phyloP scores from a whole-genome alignment of 2,888 invertebrate genomes.

The Drosophila meridiana region DNA sequence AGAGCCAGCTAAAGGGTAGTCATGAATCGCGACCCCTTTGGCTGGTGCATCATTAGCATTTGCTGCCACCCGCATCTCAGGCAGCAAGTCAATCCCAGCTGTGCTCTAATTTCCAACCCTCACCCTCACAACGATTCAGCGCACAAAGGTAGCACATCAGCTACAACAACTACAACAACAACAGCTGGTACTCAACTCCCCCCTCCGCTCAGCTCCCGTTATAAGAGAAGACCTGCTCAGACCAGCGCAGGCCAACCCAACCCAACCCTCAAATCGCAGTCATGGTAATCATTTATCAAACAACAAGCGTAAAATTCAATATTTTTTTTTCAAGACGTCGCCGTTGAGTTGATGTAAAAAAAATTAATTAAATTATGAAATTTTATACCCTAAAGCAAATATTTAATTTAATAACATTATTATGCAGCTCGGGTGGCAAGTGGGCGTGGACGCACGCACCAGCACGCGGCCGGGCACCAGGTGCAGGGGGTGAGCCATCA shows the following conservation, averaged over 20 bases:
- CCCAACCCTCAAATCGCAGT: slow-evolving; percentile 56
- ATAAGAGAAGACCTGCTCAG: background rate
- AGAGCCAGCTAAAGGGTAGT: background rate
- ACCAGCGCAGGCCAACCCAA: background rate
- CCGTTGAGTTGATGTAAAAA: slow-evolving; percentile 56
- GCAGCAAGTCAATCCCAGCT: slow-evolving; percentile 53
- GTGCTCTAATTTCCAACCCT: slow-evolving; percentile 38
- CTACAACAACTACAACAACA: slow-evolving; percentile 2
- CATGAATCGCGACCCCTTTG: background rate
- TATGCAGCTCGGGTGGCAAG: slow-evolving; percentile 63
- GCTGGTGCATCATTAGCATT: slow-evolving; percentile 49
- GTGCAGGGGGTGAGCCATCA: background rate
- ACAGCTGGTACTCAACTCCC: slow-evolving; percentile 4
- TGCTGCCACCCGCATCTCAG: slow-evolving; percentile 15
- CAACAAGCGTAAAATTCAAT: slow-evolving; percentile 73
- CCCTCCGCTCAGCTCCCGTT: background rate
- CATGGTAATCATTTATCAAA: slow-evolving; percentile 77
- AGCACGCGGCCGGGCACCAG: slow-evolving; percentile 45
- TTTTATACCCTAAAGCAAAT: slow-evolving; percentile 78
- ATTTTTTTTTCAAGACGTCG: slow-evolving; percentile 59
- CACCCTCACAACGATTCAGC: background rate
- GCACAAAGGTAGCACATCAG: slow-evolving; percentile 21
- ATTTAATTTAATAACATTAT: slow-evolving; percentile 81
- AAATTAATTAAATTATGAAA: slow-evolving; percentile 80
- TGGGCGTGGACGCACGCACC: slow-evolving; percentile 58